phyloP scores from a whole-genome alignment of 2,113 vertebrate genomes.

The Pogona vitticeps region DNA sequence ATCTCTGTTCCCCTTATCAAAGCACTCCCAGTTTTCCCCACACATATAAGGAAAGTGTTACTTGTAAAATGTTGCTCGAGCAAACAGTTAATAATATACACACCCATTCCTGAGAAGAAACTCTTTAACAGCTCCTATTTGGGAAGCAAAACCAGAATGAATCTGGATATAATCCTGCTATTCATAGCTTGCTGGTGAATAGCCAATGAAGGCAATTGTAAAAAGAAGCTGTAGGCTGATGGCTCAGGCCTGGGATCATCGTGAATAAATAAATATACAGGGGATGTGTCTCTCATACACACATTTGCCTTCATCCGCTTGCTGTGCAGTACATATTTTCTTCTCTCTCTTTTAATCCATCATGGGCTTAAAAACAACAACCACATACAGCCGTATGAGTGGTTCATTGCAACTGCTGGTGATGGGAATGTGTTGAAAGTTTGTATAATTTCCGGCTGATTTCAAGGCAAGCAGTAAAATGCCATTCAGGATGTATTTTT shows the following conservation, averaged over 20 bases:
- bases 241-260: slow-evolving; percentile 63
- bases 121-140: slow-evolving; percentile 69
- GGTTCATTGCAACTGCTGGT: slow-evolving; percentile 59
- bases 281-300: slow-evolving; percentile 47
- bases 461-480: slow-evolving; percentile 48
- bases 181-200: slow-evolving; percentile 71
- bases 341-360: slow-evolving; percentile 66
- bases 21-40: slow-evolving; percentile 37
- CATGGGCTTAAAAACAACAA: slow-evolving; percentile 67
- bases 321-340: slow-evolving; percentile 63
- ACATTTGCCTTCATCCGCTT: slow-evolving; percentile 62
- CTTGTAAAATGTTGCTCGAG: slow-evolving; percentile 50
- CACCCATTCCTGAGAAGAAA: slow-evolving; percentile 58
- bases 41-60: slow-evolving; percentile 57
- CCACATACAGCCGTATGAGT: slow-evolving; percentile 57
- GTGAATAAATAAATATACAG: slow-evolving; percentile 71
- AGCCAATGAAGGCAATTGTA: slow-evolving; percentile 70
- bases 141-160: slow-evolving; percentile 71
- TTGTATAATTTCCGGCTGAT: slow-evolving; percentile 60
- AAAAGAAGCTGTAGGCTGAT: slow-evolving; percentile 68
- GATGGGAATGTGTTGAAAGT: slow-evolving; percentile 56
- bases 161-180: slow-evolving; percentile 68
- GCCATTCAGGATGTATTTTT: slow-evolving; percentile 28
- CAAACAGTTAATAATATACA: slow-evolving; percentile 65
- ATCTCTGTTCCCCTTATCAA: slow-evolving; percentile 53